phyloP scores from a whole-genome alignment of 2,797 vertebrate genomes.

The Leuciscus waleckii region DNA sequence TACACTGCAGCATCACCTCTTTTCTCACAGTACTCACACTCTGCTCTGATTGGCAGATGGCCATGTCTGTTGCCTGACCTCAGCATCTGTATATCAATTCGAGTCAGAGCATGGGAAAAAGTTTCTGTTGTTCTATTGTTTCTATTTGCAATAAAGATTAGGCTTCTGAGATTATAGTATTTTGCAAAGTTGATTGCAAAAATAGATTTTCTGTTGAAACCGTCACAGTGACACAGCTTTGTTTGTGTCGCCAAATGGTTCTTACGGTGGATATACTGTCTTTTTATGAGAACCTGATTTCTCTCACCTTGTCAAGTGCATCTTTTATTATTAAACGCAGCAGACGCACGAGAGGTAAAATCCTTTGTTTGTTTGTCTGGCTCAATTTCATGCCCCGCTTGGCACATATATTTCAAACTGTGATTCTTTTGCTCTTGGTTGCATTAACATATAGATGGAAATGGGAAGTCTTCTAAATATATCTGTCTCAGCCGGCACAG shows the following conservation, averaged over 20 bases:
- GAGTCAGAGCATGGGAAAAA: neutral
- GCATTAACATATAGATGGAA: slow-evolving; percentile 83
- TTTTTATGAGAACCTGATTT: slow-evolving; percentile 24
- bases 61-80: neutral
- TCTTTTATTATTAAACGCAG: slow-evolving; percentile 16
- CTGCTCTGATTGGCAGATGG: neutral
- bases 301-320: slow-evolving; percentile 29
- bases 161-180: neutral
- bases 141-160: neutral
- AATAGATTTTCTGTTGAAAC: neutral
- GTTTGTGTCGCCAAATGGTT: neutral
- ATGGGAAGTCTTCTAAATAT: slow-evolving; percentile 67
- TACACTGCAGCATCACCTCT: neutral
- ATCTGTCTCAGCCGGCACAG: slow-evolving; percentile 57
- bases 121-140: neutral
- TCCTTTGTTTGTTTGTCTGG: slow-evolving; percentile 63
- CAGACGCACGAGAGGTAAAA: slow-evolving; percentile 18
- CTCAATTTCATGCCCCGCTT: slow-evolving; percentile 74
- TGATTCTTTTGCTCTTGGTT: slow-evolving; percentile 71
- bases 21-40: neutral
- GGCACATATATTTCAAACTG: slow-evolving; percentile 68
- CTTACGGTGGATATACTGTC: slow-evolving; percentile 12
- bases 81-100: neutral
- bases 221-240: slow-evolving; percentile 4
- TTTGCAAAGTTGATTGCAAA: slow-evolving; percentile 20